Evolutionary conservation across 1,140 invertebrate species (phyloP), one percentile per base, ranked within the genome.

Genomic region (Zaprionus tsacasi): DNA sequence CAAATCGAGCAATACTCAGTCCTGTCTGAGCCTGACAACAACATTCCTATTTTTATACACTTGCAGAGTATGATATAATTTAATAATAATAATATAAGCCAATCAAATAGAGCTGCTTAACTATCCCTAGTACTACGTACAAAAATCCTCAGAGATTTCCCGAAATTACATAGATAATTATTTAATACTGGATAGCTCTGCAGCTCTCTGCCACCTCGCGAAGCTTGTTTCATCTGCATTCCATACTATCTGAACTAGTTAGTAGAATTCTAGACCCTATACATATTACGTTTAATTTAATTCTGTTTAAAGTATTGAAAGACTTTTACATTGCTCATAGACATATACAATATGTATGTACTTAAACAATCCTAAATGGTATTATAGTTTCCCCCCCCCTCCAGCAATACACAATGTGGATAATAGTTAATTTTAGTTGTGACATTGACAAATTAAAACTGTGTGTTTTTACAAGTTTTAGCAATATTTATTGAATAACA

Each of bases 1-100:
- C 58, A 75, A 75, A 40, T 58, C 43, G 67, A 67, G 67, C 67
- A 74, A 70, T 57, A 50, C 70, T 74, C 54, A 63, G 15, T 21
- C 40, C n/a, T 45, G 58, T n/a, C n/a, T 17, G 64, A 67, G 56
- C 27, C 27, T 30, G 27, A 30, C 15, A 58, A 73, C 55, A 77
- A 66, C 79, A 82, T 87, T 87, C 82, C 82, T 87, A 87, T 88
- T 86, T 82, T 77, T 77, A 79, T 61, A 64, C 70, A 73, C 36
- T 68, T 69, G 52, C 40, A 70, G 27, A 63, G 52, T 6, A 36
- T 57, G 21, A 45, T 63, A 40, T 72, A 35, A 50, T 54, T 72
- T 66, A 13, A 2, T 43, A 43, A 43, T 2, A 43, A 21, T 21
- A 21, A 21, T 1, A 21, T 12, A 50, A 40, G 17, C 43, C 48